Conservation (phyloP, 2,797 vertebrate genomes). For the Potorous gilbertii region DNA sequence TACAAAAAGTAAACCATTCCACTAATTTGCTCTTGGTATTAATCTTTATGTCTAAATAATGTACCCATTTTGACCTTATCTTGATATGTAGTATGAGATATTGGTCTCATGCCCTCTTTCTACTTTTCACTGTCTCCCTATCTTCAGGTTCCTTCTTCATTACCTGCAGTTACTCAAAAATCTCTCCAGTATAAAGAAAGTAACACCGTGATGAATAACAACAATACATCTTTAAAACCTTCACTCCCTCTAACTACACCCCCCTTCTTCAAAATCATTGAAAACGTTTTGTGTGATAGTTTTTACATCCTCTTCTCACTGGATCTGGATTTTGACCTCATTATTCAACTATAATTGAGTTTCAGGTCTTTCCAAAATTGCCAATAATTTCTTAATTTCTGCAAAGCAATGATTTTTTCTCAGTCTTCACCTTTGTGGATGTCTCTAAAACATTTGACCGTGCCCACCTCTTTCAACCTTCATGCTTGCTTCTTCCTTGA, state of each 20-base stretch:
- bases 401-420: neutral
- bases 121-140: neutral
- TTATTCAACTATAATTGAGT: neutral
- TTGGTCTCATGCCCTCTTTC: neutral
- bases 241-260: neutral
- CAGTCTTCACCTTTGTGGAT: neutral
- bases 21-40: too few species aligned
- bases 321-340: neutral
- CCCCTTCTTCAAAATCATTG: neutral
- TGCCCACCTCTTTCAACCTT: neutral
- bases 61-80: too few species aligned
- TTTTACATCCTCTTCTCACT: neutral
- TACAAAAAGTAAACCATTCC: too few species aligned
- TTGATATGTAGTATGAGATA: too few species aligned
- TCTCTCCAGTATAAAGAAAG: neutral
- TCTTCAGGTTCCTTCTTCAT: neutral
- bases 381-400: neutral
- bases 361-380: neutral
- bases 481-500: neutral
- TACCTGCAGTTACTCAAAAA: neutral
- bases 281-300: neutral
- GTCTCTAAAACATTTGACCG: neutral
- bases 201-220: neutral
- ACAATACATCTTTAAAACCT: neutral
- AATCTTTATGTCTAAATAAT: too few species aligned